Base-by-base conservation (phyloP, 2,888 invertebrate species). In the Galerucella calmariensis region DNA sequence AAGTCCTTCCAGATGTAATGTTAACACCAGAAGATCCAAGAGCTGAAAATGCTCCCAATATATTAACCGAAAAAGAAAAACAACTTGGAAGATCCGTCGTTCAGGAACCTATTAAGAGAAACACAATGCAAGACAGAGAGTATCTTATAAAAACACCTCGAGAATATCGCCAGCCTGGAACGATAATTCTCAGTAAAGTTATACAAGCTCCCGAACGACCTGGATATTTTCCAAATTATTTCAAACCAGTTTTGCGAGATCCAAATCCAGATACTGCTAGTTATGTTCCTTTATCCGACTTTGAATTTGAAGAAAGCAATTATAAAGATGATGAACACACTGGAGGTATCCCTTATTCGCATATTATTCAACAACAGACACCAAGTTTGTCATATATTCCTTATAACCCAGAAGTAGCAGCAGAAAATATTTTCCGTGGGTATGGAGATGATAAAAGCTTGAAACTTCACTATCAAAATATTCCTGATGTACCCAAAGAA, bases 1-100 rank as follows among this genome's bases (percentile, higher is more conserved):
- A 78, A 56, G 72, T 77, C n/a, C 72, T 80, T 6, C 79, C 79
- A 2, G 79, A 80, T 35, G 74, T 78, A 48, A 24, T 78, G 46
- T 16, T 79, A 14, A 56, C 56, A 8, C 66, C 69, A 8, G 79
- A 77, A 56, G 20, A 67, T 9, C 59, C 67, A 24, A 16, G 35
- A 24, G 44, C 48, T 20, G 66, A 58, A n/a, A 51, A 4, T 16
- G n/a, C 5, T 3, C 16, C 53, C 2, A 14, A 51, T 20, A 44
- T 67, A 2, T n/a, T 78, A 5, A 74, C 75, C 14, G 76, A 77
- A 16, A 48, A 73, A 3, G 77, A 79, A 44, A 69, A n/a, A n/a
- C 63, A 76, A 35, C 41, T 79, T 12, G 79, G 79, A n/a, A 72
- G 78, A 65, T 76, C 69, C 35, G 67, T 79, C 5, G 79, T 77